Percentiles rank a stretch among this genome's conserved stretches.
These are phyloP conservation scores for Venturia canescens DNA, from an alignment of 1,140 invertebrate species.

Conservation along the genomic window DNA sequence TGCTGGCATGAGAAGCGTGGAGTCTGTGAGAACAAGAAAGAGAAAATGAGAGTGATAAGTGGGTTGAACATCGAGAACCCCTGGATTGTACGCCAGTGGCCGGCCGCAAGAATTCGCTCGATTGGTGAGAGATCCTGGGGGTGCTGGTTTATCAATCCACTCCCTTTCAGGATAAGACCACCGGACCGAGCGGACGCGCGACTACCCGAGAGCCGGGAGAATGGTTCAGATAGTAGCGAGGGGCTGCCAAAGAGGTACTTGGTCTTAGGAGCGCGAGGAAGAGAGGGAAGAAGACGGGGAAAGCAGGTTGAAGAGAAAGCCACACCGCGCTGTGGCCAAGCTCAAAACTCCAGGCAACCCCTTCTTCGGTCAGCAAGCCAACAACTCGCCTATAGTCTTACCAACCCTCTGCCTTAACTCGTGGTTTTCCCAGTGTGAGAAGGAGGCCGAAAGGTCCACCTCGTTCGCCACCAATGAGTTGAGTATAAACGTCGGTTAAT, in stretches of 20 bases:
- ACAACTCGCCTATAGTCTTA: conserved; percentile 47
- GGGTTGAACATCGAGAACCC: conserved; percentile 33
- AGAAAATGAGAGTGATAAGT: not conserved
- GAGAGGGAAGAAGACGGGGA: not conserved
- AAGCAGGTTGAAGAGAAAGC: conserved; percentile 45
- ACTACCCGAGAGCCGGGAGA: conserved; percentile 24
- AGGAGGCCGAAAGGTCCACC: conserved; percentile 59
- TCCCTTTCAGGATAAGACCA: conserved; percentile 56
- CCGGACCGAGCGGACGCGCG: conserved; percentile 47
- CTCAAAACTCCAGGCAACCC: conserved; percentile 53
- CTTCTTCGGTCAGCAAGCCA: conserved; percentile 31
- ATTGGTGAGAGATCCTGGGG: conserved; percentile 43
- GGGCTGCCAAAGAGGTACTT: conserved; percentile 62
- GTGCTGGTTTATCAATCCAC: conserved; percentile 67
- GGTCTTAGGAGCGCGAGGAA: conserved; percentile 61
- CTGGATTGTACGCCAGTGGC: conserved; percentile 51
- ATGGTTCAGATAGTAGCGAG: conserved; percentile 49
- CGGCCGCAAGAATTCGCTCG: conserved; percentile 65
- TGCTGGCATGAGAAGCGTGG: not conserved
- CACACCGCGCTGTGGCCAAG: conserved; percentile 58
- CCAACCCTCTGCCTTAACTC: conserved; percentile 51
- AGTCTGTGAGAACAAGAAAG: not conserved
- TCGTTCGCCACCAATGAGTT: conserved; percentile 56
- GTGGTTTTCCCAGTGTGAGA: conserved; percentile 63
- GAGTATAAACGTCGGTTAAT: conserved; percentile 67